phyloP scores from a whole-genome alignment of 1,140 invertebrate species.

The Cotesia glomerata region DNA sequence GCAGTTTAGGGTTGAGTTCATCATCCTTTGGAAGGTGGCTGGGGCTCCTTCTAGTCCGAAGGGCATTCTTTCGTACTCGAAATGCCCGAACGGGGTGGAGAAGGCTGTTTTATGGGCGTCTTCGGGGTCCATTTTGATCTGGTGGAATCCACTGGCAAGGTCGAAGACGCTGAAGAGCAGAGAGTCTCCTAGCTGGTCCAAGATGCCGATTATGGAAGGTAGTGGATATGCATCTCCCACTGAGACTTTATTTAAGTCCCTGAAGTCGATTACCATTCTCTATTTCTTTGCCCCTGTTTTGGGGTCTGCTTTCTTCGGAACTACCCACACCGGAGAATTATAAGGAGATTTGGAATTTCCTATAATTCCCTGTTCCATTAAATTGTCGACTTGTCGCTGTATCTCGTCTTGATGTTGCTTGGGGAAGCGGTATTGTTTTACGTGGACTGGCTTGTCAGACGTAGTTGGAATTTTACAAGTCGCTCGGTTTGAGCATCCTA shows the following conservation, averaged over 20 bases:
- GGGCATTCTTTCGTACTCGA: conserved; percentile 5
- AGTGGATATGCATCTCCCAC: conserved; percentile 19
- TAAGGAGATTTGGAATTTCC: neutral
- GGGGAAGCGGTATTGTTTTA: too few relatives aligned
- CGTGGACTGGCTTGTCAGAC: too few relatives aligned
- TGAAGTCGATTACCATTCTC: conserved; percentile 18
- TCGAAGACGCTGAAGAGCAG: conserved; percentile 9
- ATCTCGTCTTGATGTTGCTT: too few relatives aligned
- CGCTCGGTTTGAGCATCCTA: neutral
- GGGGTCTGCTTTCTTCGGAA: neutral
- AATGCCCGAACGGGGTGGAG: conserved; percentile 8
- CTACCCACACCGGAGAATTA: conserved; percentile 4
- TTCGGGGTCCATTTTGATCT: neutral
- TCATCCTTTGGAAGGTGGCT: conserved; percentile 13
- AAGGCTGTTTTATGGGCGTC: conserved; percentile 13
- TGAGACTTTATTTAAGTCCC: conserved; percentile 4
- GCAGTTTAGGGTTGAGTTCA: conserved; percentile 9
- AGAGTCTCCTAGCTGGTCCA: conserved; percentile 14
- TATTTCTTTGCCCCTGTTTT: conserved; percentile 3
- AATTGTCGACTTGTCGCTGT: neutral
- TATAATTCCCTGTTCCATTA: conserved; percentile 2
- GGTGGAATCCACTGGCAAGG: conserved; percentile 14
- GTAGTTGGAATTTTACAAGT: neutral
- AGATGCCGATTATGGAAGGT: conserved; percentile 5
- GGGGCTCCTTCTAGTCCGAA: conserved; percentile 16